Evolutionary conservation across 2,797 vertebrate species (phyloP).

Genomic region (Smutsia gigantea): DNA sequence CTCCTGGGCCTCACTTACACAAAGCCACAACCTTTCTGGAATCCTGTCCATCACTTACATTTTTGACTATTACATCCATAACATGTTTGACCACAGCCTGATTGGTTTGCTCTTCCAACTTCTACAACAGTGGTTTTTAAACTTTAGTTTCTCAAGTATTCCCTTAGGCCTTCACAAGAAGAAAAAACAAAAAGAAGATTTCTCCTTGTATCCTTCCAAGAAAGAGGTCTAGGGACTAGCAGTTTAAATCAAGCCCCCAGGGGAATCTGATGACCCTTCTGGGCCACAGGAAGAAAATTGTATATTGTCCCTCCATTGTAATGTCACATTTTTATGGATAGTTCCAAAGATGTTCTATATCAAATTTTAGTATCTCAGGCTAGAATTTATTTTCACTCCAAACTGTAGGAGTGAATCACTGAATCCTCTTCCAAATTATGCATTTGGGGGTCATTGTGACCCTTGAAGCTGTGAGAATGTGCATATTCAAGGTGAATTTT

Average conservation of each 20-base stretch:
- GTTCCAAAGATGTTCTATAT: slow-evolving; percentile 6
- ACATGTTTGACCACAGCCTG: not conserved
- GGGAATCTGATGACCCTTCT: not conserved
- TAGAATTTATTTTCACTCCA: slow-evolving; percentile 54
- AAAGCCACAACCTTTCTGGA: not conserved
- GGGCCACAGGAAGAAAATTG: not conserved
- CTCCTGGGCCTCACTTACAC: not conserved
- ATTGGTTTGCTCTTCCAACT: not conserved
- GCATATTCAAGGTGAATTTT: slow-evolving; percentile 62
- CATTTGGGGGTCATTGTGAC: slow-evolving; percentile 58
- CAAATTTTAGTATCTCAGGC: slow-evolving; percentile 32
- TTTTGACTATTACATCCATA: not conserved
- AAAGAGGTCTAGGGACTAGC: not conserved
- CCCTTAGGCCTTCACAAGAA: not conserved
- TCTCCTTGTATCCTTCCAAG: not conserved
- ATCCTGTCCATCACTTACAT: not conserved
- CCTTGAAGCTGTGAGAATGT: slow-evolving; percentile 36
- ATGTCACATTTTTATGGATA: not conserved
- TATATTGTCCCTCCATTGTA: not conserved
- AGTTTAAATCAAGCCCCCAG: not conserved
- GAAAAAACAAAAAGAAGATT: not conserved
- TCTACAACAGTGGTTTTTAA: not conserved
- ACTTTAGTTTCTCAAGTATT: not conserved
- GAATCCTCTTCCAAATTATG: slow-evolving; percentile 46
- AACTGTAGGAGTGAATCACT: slow-evolving; percentile 44